These are phyloP conservation scores for Chrysopilus asiliformis DNA, from an alignment of 2,888 invertebrate species.

Conservation along the genomic window DNA sequence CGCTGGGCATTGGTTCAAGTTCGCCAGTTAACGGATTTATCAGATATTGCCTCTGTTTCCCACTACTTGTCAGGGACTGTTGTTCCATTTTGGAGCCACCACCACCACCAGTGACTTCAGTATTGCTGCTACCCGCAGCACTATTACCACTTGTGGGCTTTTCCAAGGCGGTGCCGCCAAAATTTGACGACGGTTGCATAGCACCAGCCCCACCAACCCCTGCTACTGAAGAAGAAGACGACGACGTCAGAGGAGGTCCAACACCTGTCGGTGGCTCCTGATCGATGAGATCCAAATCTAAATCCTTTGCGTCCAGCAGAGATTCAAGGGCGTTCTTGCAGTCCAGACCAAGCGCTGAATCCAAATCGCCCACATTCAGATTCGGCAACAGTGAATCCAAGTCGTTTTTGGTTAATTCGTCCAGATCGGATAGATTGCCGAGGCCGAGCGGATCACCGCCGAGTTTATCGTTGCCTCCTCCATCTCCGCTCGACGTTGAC, in stretches of 20 bases:
- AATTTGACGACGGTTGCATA: not conserved
- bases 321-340: conserved; percentile 34
- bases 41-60: conserved; percentile 64
- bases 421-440: conserved; percentile 24
- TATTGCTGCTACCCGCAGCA: not conserved
- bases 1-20: conserved; percentile 64
- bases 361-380: conserved; percentile 45
- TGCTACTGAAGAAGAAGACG: conserved; percentile 3
- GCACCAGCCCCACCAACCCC: not conserved
- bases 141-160: conserved; percentile 7
- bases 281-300: conserved; percentile 34
- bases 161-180: not conserved
- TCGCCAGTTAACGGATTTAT: conserved; percentile 84
- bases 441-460: conserved; percentile 13
- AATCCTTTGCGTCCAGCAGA: conserved; percentile 32
- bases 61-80: conserved; percentile 34
- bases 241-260: conserved; percentile 15
- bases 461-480: conserved; percentile 12
- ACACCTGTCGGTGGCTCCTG: conserved; percentile 35
- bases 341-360: conserved; percentile 31
- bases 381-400: conserved; percentile 52
- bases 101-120: not conserved
- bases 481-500: conserved; percentile 17
- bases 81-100: not conserved
- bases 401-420: conserved; percentile 38